phyloP scores from a whole-genome alignment of 2,113 vertebrate genomes.

The Eupsittula cactorum region DNA sequence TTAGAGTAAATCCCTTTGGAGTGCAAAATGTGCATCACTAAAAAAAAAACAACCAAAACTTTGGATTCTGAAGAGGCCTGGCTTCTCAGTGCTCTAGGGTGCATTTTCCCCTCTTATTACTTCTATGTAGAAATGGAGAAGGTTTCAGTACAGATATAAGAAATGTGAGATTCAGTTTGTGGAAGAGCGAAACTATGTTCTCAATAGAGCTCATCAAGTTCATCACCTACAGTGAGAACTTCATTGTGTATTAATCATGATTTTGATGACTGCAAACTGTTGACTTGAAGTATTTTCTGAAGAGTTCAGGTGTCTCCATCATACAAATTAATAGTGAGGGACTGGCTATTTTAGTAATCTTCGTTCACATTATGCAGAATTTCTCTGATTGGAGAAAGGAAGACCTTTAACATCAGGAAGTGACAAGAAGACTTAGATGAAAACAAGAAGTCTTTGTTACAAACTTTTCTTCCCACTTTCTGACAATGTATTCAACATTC shows the following conservation, averaged over 20 bases:
- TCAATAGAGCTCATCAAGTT: neutral
- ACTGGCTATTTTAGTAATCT: neutral
- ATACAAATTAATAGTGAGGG: neutral
- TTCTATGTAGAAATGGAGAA: neutral
- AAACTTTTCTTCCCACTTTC: neutral
- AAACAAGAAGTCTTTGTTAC: neutral
- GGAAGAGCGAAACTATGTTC: neutral
- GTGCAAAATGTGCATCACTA: neutral
- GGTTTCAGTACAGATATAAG: accelerated
- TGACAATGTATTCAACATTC: neutral
- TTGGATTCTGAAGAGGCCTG: neutral
- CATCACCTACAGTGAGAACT: neutral
- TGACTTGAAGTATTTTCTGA: neutral
- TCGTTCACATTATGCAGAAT: neutral
- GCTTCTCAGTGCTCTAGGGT: neutral
- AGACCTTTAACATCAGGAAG: neutral
- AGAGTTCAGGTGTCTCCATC: neutral
- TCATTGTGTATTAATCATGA: neutral
- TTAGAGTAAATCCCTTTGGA: neutral
- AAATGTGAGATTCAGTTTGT: neutral
- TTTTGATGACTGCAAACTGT: neutral
- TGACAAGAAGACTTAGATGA: neutral
- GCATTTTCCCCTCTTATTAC: neutral
- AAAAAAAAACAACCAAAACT: neutral
- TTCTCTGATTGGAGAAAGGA: neutral